Evolutionary conservation across 2,113 vertebrate genomes (phyloP), one percentile per base, ranked within the genome.

Genomic region (Antigone vipio): DNA sequence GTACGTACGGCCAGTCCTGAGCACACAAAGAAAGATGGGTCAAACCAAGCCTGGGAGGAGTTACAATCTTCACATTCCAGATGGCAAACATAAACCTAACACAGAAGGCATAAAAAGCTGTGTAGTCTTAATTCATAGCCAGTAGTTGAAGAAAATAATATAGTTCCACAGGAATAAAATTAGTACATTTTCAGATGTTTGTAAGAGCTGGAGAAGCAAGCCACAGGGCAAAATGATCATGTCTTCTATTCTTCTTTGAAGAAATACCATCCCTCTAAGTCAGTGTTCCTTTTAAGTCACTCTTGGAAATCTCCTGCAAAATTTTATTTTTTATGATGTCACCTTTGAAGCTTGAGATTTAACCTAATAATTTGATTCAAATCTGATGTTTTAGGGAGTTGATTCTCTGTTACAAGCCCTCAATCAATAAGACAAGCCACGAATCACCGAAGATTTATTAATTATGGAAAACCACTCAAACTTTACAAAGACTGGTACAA

Each of bases 191-290:
- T 55, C 56, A 62, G 63, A 56, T 49, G 45, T 67, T 62, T 67
- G n/a, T 30, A 47, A 47, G 80, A 11, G 26, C 44, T n/a, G 21
- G 32, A 42, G 18, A 69, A 56, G 27, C 35, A 49, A 56, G 47
- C 15, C 45, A 45, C 30, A 32, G 19, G 42, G 35, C 64, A 76
- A 63, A 63, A 38, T 0, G 0, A 29, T 22, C 8, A 34, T 1
- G 7, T 30, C 24, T 52, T 64, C 35, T 21, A 16, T n/a, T 23
- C 42, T 35, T 76, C 50, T 58, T 22, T 6, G 4, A 69, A 42
- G 49, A 88, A 72, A 32, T 18, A 27, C 7, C 14, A 19, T 22
- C 17, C 56, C 34, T 60, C 56, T 42, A 30, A 71, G 35, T 13
- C 52, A 75, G 9, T 40, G 38, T 8, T 90, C 53, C 6, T 6